Percentiles rank a stretch among this genome's conserved stretches.
These are phyloP conservation scores for Tipula vernalis DNA, from an alignment of 2,888 invertebrate species.

Conservation along the genomic window DNA sequence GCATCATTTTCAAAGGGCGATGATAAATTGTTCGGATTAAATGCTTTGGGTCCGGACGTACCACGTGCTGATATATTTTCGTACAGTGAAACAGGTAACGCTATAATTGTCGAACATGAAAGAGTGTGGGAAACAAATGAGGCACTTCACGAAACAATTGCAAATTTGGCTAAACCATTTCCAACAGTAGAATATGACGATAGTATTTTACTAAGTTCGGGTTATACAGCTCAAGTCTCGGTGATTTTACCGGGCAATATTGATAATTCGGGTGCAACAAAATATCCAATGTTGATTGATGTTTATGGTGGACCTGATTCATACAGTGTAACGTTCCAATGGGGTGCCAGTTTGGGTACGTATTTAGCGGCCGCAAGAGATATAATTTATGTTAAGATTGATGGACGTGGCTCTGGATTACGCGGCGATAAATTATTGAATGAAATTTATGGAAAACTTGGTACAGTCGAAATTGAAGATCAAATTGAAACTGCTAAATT, in stretches of 20 bases:
- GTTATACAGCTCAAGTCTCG: constrained; percentile 55
- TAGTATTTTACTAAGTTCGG: constrained; percentile 48
- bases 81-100: constrained; percentile 14
- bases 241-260: constrained; percentile 62
- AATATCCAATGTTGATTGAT: constrained; percentile 72
- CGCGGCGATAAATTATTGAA: constrained; percentile 56
- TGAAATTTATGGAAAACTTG: constrained; percentile 62
- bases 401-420: too few species aligned
- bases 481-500: not conserved
- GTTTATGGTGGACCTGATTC: constrained; percentile 92
- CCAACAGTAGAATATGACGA: constrained; percentile 48
- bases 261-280: constrained; percentile 46
- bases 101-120: constrained; percentile 20
- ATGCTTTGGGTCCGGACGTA: constrained; percentile 73
- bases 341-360: constrained; percentile 74
- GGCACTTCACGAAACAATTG: constrained; percentile 39
- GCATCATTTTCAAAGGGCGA: constrained; percentile 56
- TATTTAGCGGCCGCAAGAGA: constrained; percentile 73
- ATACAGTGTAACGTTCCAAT: constrained; percentile 67
- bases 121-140: constrained; percentile 56
- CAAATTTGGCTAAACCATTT: constrained; percentile 31
- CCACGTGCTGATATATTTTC: constrained; percentile 56
- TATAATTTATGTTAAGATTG: constrained; percentile 58
- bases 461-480: too few species aligned
- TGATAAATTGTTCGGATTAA: constrained; percentile 55